Evolutionary conservation across 2,888 invertebrate species (phyloP).

Genomic region (Lithophane ornitopus): DNA sequence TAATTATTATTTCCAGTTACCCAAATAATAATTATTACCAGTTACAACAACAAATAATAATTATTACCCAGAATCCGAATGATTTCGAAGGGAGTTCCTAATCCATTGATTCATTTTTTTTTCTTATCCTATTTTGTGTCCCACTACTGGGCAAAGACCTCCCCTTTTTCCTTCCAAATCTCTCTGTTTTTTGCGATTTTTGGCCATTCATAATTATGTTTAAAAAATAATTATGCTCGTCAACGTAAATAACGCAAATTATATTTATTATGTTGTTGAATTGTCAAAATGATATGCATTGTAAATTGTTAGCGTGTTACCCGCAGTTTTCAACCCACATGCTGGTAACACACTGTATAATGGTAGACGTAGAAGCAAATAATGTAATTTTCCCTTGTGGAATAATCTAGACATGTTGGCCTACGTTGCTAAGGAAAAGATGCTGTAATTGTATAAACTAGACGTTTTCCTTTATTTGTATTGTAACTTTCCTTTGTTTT

Average conservation of each 20-base stretch:
- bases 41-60: no score
- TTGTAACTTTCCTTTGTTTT: neutral
- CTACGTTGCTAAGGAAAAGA: neutral
- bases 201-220: no score
- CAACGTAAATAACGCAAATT: neutral
- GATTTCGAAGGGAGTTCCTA: neutral
- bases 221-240: no score
- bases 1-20: neutral
- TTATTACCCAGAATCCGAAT: no score
- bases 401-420: slow-evolving; percentile 13
- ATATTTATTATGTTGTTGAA: neutral
- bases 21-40: no score
- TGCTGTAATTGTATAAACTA: neutral
- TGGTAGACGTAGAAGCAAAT: neutral
- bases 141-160: no score
- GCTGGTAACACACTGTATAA: neutral
- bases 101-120: neutral
- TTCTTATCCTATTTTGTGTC: no score
- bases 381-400: slow-evolving; percentile 11
- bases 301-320: no score
- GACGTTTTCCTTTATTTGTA: neutral
- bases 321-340: neutral
- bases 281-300: neutral
- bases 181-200: no score
- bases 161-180: no score